Percentiles rank a stretch among this genome's conserved stretches.
Evolutionary conservation across 1,140 invertebrate genomes (phyloP).

Genomic region (Muscidifurax raptorellus): DNA sequence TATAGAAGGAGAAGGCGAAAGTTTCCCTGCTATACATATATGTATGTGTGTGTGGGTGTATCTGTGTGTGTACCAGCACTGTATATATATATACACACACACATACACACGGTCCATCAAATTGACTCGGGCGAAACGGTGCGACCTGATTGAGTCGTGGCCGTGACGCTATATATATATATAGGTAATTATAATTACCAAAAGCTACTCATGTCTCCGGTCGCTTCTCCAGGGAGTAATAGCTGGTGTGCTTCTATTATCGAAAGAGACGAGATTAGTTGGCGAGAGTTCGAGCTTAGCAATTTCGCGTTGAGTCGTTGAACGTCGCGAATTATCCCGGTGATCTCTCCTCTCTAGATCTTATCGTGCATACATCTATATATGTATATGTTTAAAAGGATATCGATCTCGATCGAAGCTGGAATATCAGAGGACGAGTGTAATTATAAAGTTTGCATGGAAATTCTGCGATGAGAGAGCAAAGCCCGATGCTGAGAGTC

Average conservation of each 20-base stretch:
- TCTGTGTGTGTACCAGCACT: not conserved
- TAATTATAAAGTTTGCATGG: not conserved
- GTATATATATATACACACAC: too few relatives aligned
- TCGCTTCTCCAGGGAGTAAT: not conserved
- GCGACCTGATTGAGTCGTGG: conserved; percentile 30
- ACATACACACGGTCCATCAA: conserved; percentile 37
- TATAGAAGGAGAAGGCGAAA: conserved; percentile 1
- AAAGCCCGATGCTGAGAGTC: too few relatives aligned
- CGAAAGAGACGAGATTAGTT: not conserved
- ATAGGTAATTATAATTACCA: conserved; percentile 43
- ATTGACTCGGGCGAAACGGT: conserved; percentile 11
- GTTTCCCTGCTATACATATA: not conserved
- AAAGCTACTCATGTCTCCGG: not conserved
- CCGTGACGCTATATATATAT: not conserved
- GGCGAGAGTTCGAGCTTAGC: not conserved
- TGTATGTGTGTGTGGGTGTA: too few relatives aligned
- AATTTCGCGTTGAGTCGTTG: not conserved
- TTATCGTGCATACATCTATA: too few relatives aligned
- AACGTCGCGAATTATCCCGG: not conserved
- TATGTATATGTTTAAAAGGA: too few relatives aligned
- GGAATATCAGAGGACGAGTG: not conserved
- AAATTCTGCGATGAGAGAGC: not conserved
- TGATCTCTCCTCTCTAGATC: not conserved
- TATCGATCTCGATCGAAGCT: not conserved
- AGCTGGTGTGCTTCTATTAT: not conserved